Conservation (phyloP, 2,888 invertebrate genomes). For the Actias luna region DNA sequence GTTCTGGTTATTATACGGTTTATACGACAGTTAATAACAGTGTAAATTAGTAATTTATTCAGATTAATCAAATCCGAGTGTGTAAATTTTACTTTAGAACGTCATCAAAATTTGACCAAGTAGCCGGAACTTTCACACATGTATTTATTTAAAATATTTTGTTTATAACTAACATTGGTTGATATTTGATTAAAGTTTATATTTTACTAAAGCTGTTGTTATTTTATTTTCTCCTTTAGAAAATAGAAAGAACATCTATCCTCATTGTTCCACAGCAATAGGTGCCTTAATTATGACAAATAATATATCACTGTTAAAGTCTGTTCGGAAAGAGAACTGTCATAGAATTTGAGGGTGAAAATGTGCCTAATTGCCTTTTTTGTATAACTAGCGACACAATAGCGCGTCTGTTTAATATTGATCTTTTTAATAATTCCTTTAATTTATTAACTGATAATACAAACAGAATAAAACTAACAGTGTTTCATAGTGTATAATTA, state of each 20-base stretch:
- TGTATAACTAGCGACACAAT: too few relatives aligned
- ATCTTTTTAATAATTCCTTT: too few relatives aligned
- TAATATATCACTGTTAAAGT: too few relatives aligned
- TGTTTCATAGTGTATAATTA: too few relatives aligned
- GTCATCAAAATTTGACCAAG: neutral
- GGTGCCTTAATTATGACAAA: too few relatives aligned
- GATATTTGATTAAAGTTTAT: slow-evolving; percentile 48
- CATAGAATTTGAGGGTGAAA: too few relatives aligned
- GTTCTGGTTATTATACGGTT: neutral
- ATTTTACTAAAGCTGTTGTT: slow-evolving; percentile 43
- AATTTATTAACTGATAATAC: too few relatives aligned
- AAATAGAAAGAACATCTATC: neutral
- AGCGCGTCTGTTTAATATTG: too few relatives aligned
- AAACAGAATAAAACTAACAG: too few relatives aligned
- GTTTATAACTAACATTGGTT: slow-evolving; percentile 35
- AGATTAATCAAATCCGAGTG: neutral
- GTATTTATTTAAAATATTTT: slow-evolving; percentile 14
- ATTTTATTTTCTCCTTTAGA: slow-evolving; percentile 23
- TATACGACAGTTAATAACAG: neutral
- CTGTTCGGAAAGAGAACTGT: too few relatives aligned
- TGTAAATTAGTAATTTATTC: neutral
- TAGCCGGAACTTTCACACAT: neutral
- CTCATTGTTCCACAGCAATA: too few relatives aligned
- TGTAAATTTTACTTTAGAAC: neutral
- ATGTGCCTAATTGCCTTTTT: too few relatives aligned